phyloP scores from a whole-genome alignment of 1,140 invertebrate genomes.

The Yoshiicerus persimilis region DNA sequence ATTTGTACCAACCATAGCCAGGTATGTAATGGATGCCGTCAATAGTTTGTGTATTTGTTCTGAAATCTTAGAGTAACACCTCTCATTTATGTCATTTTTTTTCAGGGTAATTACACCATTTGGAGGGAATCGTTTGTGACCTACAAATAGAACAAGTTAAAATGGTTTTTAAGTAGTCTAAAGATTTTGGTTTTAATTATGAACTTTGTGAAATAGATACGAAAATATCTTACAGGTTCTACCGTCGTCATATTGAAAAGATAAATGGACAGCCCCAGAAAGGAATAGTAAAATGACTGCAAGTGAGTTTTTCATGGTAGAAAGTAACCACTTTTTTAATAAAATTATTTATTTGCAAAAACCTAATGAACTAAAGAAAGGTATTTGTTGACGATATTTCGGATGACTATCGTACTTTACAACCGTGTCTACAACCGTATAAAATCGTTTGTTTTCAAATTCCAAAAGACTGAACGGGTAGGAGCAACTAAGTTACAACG shows the following conservation, averaged over 20 bases:
- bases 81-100: conserved; percentile 59
- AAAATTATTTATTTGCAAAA: too few species aligned
- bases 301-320: neutral
- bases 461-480: neutral
- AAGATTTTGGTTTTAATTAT: too few species aligned
- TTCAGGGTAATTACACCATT: neutral
- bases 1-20: conserved; percentile 68
- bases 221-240: neutral
- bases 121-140: neutral
- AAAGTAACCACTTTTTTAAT: neutral
- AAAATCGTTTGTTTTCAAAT: neutral
- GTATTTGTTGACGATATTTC: too few species aligned
- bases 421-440: neutral
- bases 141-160: too few species aligned
- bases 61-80: conserved; percentile 65
- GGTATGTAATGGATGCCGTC: conserved; percentile 74
- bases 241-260: neutral
- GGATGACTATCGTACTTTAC: too few species aligned
- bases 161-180: too few species aligned
- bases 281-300: neutral
- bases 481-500: too few species aligned
- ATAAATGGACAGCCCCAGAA: neutral
- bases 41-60: conserved; percentile 76
- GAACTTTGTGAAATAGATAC: neutral
- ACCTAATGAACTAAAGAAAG: too few species aligned